Percentiles rank a stretch among this genome's conserved stretches.
phyloP scores from a whole-genome alignment of 2,888 invertebrate species.

The Drosophila meridiana region DNA sequence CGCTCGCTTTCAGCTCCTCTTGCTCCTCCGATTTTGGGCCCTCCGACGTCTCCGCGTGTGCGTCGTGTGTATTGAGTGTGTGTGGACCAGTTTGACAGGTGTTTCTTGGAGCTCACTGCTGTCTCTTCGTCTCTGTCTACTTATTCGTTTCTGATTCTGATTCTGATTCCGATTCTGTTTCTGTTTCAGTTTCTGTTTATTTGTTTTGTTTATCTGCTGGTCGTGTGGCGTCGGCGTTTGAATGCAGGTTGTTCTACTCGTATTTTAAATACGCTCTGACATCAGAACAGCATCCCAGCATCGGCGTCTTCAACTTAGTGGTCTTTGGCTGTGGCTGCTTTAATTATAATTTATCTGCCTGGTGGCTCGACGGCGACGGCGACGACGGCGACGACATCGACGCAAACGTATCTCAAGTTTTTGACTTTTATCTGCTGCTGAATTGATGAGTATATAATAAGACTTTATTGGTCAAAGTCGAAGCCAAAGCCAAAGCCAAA shows the following conservation, averaged over 20 bases:
- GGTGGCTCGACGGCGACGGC: constrained; percentile 61
- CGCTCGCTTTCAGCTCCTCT: constrained; percentile 23
- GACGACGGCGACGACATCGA: constrained; percentile 39
- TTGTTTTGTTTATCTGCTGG: constrained; percentile 76
- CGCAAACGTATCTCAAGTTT: constrained; percentile 80
- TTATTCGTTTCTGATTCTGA: constrained; percentile 57
- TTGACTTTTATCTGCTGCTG: constrained; percentile 83
- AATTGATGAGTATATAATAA: constrained; percentile 83
- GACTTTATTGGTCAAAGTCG: constrained; percentile 80
- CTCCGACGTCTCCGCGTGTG: constrained; percentile 29
- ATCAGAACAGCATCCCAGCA: constrained; percentile 64
- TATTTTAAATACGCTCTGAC: constrained; percentile 82
- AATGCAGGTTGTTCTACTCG: constrained; percentile 80
- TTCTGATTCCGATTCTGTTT: constrained; percentile 65
- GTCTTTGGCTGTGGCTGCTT: constrained; percentile 75
- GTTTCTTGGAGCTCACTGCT: constrained; percentile 81
- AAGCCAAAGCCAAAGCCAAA: constrained; percentile 38
- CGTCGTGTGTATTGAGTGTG: constrained; percentile 30
- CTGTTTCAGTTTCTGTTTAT: constrained; percentile 66
- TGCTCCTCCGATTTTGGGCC: constrained; percentile 46
- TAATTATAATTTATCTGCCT: constrained; percentile 82
- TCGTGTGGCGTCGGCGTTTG: constrained; percentile 78
- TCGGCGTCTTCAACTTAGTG: constrained; percentile 42
- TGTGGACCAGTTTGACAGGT: constrained; percentile 84
- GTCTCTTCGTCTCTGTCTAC: constrained; percentile 33